phyloP scores from a whole-genome alignment of 2,888 invertebrate species.

The Dasysyrphus tricinctus region DNA sequence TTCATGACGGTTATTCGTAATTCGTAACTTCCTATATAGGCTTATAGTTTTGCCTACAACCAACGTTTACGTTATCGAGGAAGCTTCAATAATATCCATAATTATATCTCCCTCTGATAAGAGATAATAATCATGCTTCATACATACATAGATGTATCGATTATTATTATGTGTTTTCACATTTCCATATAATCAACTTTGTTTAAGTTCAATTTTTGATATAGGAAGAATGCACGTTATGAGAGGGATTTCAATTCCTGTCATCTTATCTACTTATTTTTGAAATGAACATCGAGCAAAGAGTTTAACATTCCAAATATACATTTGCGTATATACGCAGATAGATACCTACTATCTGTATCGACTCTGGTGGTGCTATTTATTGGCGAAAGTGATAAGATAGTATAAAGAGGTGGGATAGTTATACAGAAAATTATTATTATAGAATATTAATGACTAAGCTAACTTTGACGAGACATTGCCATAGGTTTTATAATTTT shows the following conservation, averaged over 20 bases:
- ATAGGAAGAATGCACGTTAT: conserved; percentile 7
- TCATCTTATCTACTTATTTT: conserved; percentile 44
- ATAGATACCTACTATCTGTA: not conserved
- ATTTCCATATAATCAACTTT: conserved; percentile 59
- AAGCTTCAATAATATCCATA: conserved; percentile 27
- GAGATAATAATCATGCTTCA: conserved; percentile 52
- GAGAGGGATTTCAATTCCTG: conserved; percentile 38
- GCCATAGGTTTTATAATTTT: too few species aligned
- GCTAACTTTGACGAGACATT: too few species aligned
- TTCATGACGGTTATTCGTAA: not conserved
- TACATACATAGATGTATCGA: conserved; percentile 19
- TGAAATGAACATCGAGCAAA: conserved; percentile 28
- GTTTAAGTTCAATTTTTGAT: conserved; percentile 31
- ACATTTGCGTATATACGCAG: not conserved
- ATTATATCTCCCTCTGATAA: conserved; percentile 40
- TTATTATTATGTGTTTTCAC: conserved; percentile 37
- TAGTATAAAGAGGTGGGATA: too few species aligned
- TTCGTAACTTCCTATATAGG: too few species aligned
- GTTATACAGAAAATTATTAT: too few species aligned
- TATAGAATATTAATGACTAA: too few species aligned
- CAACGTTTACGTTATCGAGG: not conserved
- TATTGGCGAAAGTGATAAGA: conserved; percentile 9
- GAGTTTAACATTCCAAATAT: conserved; percentile 17
- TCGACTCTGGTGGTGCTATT: not conserved
- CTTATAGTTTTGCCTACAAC: not conserved